Evolutionary conservation across 2,113 vertebrate genomes (phyloP).

Genomic region (Cepphus grylle): DNA sequence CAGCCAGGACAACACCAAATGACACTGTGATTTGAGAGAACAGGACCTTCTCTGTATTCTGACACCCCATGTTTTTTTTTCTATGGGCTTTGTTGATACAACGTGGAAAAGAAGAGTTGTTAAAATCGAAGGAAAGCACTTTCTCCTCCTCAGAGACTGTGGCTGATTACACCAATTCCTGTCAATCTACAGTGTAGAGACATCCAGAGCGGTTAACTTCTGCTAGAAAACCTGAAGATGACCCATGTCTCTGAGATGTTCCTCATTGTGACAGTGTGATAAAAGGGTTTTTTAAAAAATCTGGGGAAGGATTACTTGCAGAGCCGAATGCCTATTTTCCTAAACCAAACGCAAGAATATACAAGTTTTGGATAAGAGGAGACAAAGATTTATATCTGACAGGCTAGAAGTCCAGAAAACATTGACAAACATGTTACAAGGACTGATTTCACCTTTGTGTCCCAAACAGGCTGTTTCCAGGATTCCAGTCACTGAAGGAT

Average conservation of each 20-base stretch:
- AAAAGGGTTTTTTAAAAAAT: background rate
- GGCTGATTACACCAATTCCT: background rate
- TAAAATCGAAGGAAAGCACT: background rate
- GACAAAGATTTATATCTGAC: background rate
- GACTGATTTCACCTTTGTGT: background rate
- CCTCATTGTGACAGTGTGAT: background rate
- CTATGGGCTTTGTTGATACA: background rate
- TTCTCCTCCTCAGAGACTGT: background rate
- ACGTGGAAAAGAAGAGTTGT: background rate
- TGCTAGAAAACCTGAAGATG: background rate
- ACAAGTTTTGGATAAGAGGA: background rate
- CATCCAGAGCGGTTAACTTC: background rate
- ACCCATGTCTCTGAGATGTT: background rate
- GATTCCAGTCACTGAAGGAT: fast-evolving
- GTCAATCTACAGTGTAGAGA: background rate
- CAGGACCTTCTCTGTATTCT: background rate
- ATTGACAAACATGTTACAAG: background rate
- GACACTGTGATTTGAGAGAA: too few species aligned
- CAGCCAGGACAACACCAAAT: background rate
- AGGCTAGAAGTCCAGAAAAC: background rate
- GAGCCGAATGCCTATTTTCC: background rate
- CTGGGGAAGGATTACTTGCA: background rate
- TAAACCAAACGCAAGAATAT: background rate
- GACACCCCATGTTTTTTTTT: background rate
- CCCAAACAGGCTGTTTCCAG: background rate